These are phyloP conservation scores for Pasiphila rectangulata DNA, from an alignment of 2,888 invertebrate genomes.

Conservation along the genomic window DNA sequence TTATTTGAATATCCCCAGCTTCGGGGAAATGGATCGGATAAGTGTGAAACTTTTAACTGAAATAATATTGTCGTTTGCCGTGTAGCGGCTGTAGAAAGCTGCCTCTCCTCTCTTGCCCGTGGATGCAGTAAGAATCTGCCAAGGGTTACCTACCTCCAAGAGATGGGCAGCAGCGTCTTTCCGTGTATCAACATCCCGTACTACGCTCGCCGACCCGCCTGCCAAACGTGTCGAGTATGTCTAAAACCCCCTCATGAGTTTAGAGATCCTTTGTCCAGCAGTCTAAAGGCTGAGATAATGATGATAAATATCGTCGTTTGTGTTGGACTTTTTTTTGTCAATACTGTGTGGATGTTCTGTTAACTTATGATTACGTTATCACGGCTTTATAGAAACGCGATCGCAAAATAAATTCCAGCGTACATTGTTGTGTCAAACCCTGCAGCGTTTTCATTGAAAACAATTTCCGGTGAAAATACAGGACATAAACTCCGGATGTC, in stretches of 20 bases:
- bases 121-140: too few species aligned
- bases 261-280: too few species aligned
- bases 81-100: too few species aligned
- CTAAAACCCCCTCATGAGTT: too few species aligned
- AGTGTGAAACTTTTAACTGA: constrained; percentile 66
- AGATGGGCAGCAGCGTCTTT: too few species aligned
- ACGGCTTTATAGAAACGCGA: constrained; percentile 6
- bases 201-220: too few species aligned
- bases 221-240: too few species aligned
- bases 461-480: constrained; percentile 14
- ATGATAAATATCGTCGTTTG: constrained; percentile 66
- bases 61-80: constrained; percentile 70
- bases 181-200: too few species aligned
- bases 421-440: constrained; percentile 1
- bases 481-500: constrained; percentile 25
- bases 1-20: constrained; percentile 62
- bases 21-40: constrained; percentile 60
- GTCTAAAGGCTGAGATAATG: constrained; percentile 72
- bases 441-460: constrained; percentile 3
- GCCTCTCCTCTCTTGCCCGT: too few species aligned
- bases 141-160: too few species aligned
- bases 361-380: constrained; percentile 22
- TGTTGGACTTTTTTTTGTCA: constrained; percentile 39
- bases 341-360: constrained; percentile 35
- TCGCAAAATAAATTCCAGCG: constrained; percentile 3